These are phyloP conservation scores for Morelia viridis DNA, from an alignment of 2,797 vertebrate genomes.

Conservation along the genomic window DNA sequence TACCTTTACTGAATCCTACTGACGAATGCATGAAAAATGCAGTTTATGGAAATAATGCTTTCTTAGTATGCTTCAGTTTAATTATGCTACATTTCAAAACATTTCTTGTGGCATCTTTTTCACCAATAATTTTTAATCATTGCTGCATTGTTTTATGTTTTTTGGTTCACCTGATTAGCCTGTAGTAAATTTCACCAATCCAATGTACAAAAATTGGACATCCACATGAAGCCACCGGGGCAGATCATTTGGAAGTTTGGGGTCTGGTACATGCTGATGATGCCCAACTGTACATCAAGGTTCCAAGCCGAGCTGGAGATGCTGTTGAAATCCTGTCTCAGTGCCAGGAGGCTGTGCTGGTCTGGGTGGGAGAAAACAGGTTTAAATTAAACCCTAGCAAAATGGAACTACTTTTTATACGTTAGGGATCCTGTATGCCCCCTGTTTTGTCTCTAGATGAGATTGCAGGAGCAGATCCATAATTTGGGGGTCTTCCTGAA, in stretches of 20 bases:
- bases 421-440: not conserved
- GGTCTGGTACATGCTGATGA: no score
- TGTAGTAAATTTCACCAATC: constrained; percentile 30
- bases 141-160: constrained; percentile 3
- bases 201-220: not conserved
- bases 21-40: not conserved
- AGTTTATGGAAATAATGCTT: not conserved
- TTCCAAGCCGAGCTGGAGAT: no score
- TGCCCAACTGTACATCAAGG: no score
- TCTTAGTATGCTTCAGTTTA: not conserved
- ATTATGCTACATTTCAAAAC: not conserved
- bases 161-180: constrained; percentile 21
- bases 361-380: no score
- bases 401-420: no score
- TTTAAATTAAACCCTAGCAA: no score
- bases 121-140: constrained; percentile 38
- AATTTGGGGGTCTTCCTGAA: no score
- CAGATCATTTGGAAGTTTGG: no score
- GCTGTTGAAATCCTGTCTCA: no score
- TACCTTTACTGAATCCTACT: not conserved
- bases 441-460: constrained; percentile 25
- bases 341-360: no score
- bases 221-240: no score
- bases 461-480: no score
- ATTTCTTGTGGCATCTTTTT: not conserved